phyloP scores from a whole-genome alignment of 30 jellyfish, hydroid and myxozoan species.

The Mastigias papua region DNA sequence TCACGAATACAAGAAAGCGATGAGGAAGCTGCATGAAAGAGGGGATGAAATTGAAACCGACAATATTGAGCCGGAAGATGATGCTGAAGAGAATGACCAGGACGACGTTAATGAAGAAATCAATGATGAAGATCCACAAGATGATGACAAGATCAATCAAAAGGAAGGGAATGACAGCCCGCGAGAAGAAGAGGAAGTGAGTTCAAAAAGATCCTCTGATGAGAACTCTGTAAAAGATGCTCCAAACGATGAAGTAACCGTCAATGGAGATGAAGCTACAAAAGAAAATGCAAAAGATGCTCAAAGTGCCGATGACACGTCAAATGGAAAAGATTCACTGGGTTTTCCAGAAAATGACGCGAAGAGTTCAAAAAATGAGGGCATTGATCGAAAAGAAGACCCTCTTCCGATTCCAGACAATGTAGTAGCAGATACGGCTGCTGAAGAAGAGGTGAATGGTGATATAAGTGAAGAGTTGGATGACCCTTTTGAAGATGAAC shows the following conservation, averaged over 20 bases:
- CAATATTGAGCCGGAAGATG: not conserved
- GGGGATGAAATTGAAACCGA: not conserved
- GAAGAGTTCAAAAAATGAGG: not conserved
- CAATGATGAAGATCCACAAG: not conserved
- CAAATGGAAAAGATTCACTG: not conserved
- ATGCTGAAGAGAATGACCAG: not conserved
- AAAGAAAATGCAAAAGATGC: not conserved
- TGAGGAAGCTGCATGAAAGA: constrained; percentile 3
- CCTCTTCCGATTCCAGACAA: not conserved
- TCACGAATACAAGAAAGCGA: not conserved
- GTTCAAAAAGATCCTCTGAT: too few species aligned
- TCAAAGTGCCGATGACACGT: not conserved
- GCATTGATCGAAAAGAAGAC: not conserved
- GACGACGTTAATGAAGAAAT: not conserved
- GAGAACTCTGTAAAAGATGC: too few species aligned
- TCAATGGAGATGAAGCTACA: not conserved
- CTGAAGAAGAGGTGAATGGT: not conserved
- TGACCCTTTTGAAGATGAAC: not conserved
- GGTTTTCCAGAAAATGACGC: not conserved
- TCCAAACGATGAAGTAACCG: not conserved
- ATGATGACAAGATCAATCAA: not conserved
- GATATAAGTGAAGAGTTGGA: too few species aligned
- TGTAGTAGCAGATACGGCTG: not conserved
- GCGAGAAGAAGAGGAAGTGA: too few species aligned
- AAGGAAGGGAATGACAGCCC: too few species aligned